Evolutionary conservation across 1,140 invertebrate genomes (phyloP).

Genomic region (Ridgeia piscesae): DNA sequence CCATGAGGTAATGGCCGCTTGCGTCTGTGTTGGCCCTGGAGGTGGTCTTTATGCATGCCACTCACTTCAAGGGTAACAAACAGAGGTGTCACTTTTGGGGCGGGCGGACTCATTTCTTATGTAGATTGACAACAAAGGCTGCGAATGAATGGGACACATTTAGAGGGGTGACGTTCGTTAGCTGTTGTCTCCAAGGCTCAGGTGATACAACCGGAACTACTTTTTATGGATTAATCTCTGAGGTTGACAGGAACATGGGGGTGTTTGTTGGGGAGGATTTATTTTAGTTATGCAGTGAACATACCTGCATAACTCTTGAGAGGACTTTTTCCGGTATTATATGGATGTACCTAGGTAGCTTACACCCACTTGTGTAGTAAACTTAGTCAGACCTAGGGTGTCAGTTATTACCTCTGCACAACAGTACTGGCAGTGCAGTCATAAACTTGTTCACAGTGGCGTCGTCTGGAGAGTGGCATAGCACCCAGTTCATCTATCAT

Average conservation of each 20-base stretch:
- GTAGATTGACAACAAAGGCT: neutral
- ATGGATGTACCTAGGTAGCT: neutral
- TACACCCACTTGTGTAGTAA: too few species aligned
- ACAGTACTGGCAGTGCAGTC: too few species aligned
- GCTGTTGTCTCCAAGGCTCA: neutral
- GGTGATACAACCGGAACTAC: neutral
- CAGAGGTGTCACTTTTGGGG: neutral
- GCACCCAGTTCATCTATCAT: too few species aligned
- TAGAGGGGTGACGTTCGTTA: neutral
- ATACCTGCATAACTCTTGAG: neutral
- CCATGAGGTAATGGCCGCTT: neutral
- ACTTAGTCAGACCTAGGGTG: too few species aligned
- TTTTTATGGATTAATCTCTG: neutral
- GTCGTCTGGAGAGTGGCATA: too few species aligned
- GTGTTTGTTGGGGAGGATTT: neutral
- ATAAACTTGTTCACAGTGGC: too few species aligned
- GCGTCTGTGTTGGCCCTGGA: neutral
- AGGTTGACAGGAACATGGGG: neutral
- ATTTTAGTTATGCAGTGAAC: neutral
- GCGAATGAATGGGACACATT: neutral
- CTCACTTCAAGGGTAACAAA: neutral
- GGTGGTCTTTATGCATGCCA: neutral
- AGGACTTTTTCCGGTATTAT: neutral
- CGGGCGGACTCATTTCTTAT: neutral
- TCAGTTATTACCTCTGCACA: too few species aligned